A percentile compares a stretch with the other conserved stretches of the same genome.
Evolutionary conservation across 2,888 invertebrate genomes (phyloP).

Genomic region (Drosophila borborema): DNA sequence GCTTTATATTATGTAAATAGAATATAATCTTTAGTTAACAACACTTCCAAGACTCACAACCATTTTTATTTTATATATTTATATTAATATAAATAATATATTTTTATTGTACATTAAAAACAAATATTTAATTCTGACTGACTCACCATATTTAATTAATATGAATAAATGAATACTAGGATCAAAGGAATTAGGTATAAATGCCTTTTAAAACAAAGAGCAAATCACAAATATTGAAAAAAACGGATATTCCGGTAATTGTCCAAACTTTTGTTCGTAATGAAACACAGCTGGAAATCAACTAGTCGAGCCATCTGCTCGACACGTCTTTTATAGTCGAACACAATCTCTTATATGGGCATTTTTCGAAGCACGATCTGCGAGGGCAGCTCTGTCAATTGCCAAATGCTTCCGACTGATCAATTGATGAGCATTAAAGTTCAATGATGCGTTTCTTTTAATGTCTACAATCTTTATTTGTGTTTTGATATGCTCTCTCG

Average conservation of each 20-base stretch:
- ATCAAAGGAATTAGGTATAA: not conserved
- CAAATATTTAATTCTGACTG: not conserved
- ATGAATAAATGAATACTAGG: conserved; percentile 20
- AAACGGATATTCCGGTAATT: not conserved
- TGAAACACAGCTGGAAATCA: conserved; percentile 85
- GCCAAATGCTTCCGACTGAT: not conserved
- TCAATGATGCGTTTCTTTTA: conserved; percentile 6
- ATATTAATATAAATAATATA: not conserved
- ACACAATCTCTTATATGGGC: conserved; percentile 7
- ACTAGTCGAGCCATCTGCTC: conserved; percentile 68
- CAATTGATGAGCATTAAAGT: not conserved
- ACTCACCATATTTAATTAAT: conserved; percentile 52
- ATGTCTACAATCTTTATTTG: not conserved
- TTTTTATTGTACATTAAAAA: too few relatives aligned
- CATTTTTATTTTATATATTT: not conserved
- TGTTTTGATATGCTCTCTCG: not conserved
- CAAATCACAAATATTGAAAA: not conserved
- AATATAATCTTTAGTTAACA: not conserved
- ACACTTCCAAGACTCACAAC: not conserved
- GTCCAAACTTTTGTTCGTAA: conserved; percentile 82
- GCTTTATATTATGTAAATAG: not conserved
- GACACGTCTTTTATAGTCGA: conserved; percentile 60
- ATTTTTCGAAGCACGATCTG: not conserved
- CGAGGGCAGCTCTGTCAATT: conserved; percentile 18
- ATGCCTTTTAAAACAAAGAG: not conserved